These are phyloP conservation scores for Silurus meridionalis DNA, from an alignment of 2,113 vertebrate species.

Conservation along the genomic window DNA sequence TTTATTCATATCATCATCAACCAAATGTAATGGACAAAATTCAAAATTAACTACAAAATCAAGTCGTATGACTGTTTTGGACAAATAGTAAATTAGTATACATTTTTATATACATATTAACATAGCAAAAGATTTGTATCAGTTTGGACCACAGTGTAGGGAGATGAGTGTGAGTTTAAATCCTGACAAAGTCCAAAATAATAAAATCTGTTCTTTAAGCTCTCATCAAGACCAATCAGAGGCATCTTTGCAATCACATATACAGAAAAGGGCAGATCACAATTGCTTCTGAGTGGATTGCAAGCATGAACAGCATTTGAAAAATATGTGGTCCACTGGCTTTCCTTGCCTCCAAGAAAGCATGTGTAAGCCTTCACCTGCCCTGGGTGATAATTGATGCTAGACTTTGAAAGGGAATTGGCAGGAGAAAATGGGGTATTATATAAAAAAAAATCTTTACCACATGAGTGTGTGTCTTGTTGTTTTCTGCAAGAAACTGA, in stretches of 20 bases:
- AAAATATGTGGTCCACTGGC: background rate
- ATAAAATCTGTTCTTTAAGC: background rate
- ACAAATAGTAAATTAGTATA: background rate
- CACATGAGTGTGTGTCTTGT: background rate
- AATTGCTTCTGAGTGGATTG: background rate
- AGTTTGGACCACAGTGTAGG: background rate
- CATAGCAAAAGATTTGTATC: background rate
- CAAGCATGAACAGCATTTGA: background rate
- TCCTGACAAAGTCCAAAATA: background rate
- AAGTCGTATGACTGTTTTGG: background rate
- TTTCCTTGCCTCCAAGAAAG: background rate
- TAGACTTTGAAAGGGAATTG: background rate
- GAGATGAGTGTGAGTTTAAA: background rate
- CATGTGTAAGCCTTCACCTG: background rate
- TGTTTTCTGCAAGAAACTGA: background rate
- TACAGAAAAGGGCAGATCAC: background rate
- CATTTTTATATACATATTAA: too few relatives aligned
- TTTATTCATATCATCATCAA: too few relatives aligned
- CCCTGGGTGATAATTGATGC: background rate
- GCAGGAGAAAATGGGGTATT: background rate
- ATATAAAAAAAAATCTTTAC: background rate
- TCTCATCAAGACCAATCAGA: too few relatives aligned
- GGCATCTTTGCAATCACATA: background rate
- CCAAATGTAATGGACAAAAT: too few relatives aligned
- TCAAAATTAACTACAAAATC: too few relatives aligned